These are phyloP conservation scores for Hippocampus mohnikei DNA, from an alignment of 2,113 vertebrate species.

Conservation along the genomic window DNA sequence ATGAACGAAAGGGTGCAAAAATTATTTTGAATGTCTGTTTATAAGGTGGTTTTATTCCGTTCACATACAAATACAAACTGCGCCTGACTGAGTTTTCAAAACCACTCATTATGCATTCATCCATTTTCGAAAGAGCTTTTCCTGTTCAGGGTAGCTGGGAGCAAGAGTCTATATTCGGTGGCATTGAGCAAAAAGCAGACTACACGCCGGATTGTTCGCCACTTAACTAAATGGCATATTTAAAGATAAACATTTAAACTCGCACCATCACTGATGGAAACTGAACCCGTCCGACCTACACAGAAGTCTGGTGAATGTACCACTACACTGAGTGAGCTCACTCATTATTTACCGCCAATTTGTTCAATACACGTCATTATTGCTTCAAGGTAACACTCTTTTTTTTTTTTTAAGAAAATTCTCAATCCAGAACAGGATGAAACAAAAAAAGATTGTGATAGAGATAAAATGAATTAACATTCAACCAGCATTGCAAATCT, in stretches of 20 bases:
- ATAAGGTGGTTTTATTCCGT: background rate
- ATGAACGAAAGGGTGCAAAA: too few relatives aligned
- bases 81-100: too few relatives aligned
- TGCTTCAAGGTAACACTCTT: constrained; percentile 30
- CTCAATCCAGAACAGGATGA: background rate
- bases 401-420: constrained; percentile 10
- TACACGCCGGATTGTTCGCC: too few relatives aligned
- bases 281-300: background rate
- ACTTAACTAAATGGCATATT: too few relatives aligned
- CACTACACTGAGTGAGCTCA: background rate
- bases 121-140: too few relatives aligned
- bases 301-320: background rate
- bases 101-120: too few relatives aligned
- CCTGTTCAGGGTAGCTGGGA: too few relatives aligned
- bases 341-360: background rate
- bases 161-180: too few relatives aligned
- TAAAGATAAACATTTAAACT: too few relatives aligned
- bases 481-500: background rate
- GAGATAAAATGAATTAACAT: background rate
- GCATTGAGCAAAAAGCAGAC: too few relatives aligned
- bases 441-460: background rate
- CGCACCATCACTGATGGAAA: background rate
- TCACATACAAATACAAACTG: background rate
- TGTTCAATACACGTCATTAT: constrained; percentile 37
- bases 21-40: too few relatives aligned